These are phyloP conservation scores for Neogale vison DNA, from an alignment of 2,113 vertebrate genomes.

Conservation along the genomic window DNA sequence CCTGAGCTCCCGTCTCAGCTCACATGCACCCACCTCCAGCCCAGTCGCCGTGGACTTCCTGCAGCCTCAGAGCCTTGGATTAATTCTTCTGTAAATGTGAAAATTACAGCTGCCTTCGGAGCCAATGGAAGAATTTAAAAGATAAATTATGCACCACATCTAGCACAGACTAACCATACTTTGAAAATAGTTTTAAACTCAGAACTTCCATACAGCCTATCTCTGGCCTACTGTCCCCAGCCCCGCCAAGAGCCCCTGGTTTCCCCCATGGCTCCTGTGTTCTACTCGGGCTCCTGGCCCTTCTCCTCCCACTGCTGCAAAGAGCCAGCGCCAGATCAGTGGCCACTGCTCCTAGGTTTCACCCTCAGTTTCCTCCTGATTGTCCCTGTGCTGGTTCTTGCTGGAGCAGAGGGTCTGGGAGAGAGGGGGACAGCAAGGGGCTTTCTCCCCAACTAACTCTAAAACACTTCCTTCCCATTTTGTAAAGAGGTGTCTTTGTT, in stretches of 20 bases:
- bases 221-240: background rate
- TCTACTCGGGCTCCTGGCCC: background rate
- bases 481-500: background rate
- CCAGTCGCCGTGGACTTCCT: background rate
- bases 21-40: background rate
- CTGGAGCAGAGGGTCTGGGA: background rate
- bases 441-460: background rate
- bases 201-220: background rate
- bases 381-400: background rate
- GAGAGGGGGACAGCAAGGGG: rapidly evolving
- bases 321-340: background rate
- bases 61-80: background rate
- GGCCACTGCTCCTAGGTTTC: background rate
- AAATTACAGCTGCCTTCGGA: background rate
- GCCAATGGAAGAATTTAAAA: background rate
- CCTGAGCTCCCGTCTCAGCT: background rate
- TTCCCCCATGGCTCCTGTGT: background rate
- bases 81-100: background rate
- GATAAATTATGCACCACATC: background rate
- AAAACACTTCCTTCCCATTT: background rate
- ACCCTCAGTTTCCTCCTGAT: background rate
- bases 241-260: background rate
- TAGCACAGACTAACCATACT: background rate
- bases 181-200: background rate
- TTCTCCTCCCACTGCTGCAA: background rate